A percentile compares a stretch with the other conserved stretches of the same genome.
Evolutionary conservation across 2,113 vertebrate species (phyloP).

Genomic region (Myiagra hebetior): DNA sequence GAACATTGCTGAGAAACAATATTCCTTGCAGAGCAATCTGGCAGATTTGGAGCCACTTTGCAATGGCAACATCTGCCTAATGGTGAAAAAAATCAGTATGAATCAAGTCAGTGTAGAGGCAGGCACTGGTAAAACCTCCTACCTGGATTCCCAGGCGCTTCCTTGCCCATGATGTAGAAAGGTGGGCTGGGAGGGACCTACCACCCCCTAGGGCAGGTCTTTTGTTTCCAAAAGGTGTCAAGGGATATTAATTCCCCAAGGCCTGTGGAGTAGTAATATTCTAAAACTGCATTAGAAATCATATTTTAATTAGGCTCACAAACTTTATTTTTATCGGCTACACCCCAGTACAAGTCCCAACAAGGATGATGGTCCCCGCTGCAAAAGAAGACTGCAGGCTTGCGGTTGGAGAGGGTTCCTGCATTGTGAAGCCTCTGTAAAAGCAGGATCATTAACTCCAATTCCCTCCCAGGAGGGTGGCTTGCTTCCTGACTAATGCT

Average conservation of each 20-base stretch:
- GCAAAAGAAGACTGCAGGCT: background rate
- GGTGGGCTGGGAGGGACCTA: background rate
- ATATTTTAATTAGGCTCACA: background rate
- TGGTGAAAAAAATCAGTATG: background rate
- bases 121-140: background rate
- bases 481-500: background rate
- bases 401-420: fast-evolving
- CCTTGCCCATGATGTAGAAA: background rate
- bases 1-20: background rate
- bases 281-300: background rate
- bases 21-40: background rate
- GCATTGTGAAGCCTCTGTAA: background rate
- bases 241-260: background rate
- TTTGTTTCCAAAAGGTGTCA: background rate
- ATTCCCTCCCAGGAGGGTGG: background rate
- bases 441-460: background rate
- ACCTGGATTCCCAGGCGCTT: fast-evolving
- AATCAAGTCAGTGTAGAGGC: background rate
- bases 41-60: background rate
- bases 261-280: background rate
- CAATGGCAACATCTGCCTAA: background rate
- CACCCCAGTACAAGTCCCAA: background rate
- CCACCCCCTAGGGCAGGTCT: background rate
- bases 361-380: background rate
- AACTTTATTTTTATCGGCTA: background rate